Evolutionary conservation across 2,797 vertebrate genomes (phyloP), one percentile per base, ranked within the genome.

Genomic region (Propithecus deckenii): DNA sequence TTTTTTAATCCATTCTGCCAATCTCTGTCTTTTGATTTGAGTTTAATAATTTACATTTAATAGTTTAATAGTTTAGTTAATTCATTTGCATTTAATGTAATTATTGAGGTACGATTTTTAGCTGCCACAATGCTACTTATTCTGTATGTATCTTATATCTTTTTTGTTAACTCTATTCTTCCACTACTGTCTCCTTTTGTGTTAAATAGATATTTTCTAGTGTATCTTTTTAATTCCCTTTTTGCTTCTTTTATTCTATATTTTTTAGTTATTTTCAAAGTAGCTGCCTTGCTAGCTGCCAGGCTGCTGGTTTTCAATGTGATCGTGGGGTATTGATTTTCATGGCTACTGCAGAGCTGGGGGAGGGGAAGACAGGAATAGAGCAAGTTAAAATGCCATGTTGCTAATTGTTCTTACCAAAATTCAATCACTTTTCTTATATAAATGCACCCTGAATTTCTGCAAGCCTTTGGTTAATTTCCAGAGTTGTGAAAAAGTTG

Each of bases 201-300:
- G 14, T 83, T 69, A 93, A 48, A 41, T 57, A 78, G 12, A 52
- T 69, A 72, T 85, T 84, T 93, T 79, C 63, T 75, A 7, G 4
- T 41, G 20, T 85, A 22, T 43, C 15, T 72, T 72, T 52, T 80
- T 63, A 74, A 46, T 88, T 90, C 79, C 18, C 3, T 25, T 22
- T 28, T 41, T 50, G 72, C 50, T 35, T 79, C 32, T 32, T 88
- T 97, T 65, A n/a, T 11, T 76, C 5, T 76, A 25, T 93, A 84
- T 59, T 84, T 63, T 78, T 91, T 69, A 93, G 55, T 93, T 72
- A 61, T 67, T 88, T 96, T 86, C 38, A 48, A 74, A 85, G 41
- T 28, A 22, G 28, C 79, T 79, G 43, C 52, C 61, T 83, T 35
- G 22, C 78, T 80, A 78, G 17, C 32, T 55, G 28, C 43, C 28